phyloP scores from a whole-genome alignment of 2,113 vertebrate genomes.

The Apteryx mantelli region DNA sequence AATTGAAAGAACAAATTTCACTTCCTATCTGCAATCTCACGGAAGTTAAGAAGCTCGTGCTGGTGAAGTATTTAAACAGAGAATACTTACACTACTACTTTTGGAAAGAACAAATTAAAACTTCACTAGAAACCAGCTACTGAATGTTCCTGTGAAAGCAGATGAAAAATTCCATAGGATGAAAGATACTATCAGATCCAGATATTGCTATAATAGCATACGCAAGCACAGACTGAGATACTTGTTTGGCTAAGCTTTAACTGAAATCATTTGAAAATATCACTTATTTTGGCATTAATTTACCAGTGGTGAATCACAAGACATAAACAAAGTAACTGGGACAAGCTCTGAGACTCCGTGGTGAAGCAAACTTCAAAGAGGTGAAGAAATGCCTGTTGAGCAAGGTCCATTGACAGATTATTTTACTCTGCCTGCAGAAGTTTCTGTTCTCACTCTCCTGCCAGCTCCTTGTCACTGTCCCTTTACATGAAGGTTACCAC shows the following conservation, averaged over 20 bases:
- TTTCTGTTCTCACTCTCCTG: not conserved
- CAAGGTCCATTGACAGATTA: conserved; percentile 5
- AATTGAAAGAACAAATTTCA: not conserved
- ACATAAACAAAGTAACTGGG: not conserved
- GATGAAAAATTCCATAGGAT: not conserved
- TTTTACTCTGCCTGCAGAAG: not conserved
- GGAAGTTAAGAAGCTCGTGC: not conserved
- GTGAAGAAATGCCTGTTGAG: conserved; percentile 32
- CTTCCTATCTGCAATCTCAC: not conserved
- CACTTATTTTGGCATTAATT: not conserved
- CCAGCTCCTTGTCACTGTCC: not conserved
- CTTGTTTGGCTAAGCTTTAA: not conserved
- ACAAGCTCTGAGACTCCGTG: not conserved
- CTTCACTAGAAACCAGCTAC: not conserved
- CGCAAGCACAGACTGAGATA: not conserved
- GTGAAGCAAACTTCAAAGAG: conserved; percentile 31
- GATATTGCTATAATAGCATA: not conserved
- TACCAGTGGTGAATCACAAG: not conserved
- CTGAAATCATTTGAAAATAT: not conserved
- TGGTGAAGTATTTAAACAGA: not conserved
- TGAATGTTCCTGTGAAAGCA: not conserved
- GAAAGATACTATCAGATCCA: not conserved
- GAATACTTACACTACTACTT: not conserved
- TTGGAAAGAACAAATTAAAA: not conserved
- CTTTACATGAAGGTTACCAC: not conserved